phyloP scores from a whole-genome alignment of 1,140 invertebrate species.

The Wasmannia auropunctata region DNA sequence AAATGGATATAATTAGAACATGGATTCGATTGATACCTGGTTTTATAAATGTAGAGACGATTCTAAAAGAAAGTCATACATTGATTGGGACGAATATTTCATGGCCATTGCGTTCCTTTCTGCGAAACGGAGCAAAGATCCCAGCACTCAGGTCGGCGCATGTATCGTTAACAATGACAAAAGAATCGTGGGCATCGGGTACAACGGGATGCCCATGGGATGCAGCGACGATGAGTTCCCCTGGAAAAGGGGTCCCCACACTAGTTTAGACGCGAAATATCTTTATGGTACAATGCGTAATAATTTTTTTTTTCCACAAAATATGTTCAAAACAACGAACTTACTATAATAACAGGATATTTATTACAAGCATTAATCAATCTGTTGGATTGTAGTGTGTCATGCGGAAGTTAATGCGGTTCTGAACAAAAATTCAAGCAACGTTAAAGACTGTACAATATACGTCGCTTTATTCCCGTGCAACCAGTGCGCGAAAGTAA shows the following conservation, averaged over 20 bases:
- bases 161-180: slow-evolving; percentile 96
- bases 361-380: slow-evolving; percentile 3
- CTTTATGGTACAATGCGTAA: slow-evolving; percentile 90
- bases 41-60: neutral
- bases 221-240: slow-evolving; percentile 96
- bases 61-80: slow-evolving; percentile 86
- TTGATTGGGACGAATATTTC: slow-evolving; percentile 94
- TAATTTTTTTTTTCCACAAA: neutral
- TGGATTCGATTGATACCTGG: neutral
- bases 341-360: too few relatives aligned
- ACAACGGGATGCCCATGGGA: slow-evolving; percentile 97
- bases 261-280: slow-evolving; percentile 91
- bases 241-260: slow-evolving; percentile 89
- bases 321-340: neutral
- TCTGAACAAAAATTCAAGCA: slow-evolving; percentile 93
- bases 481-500: slow-evolving; percentile 98
- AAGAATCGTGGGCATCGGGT: slow-evolving; percentile 97
- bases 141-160: slow-evolving; percentile 95
- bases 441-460: slow-evolving; percentile 92
- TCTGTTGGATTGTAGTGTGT: slow-evolving; percentile 90
- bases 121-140: slow-evolving; percentile 97
- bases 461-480: slow-evolving; percentile 97
- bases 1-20: neutral
- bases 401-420: slow-evolving; percentile 99
- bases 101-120: slow-evolving; percentile 94